Base-by-base conservation (phyloP, 2,113 vertebrate species). In the Prolemur simus region DNA sequence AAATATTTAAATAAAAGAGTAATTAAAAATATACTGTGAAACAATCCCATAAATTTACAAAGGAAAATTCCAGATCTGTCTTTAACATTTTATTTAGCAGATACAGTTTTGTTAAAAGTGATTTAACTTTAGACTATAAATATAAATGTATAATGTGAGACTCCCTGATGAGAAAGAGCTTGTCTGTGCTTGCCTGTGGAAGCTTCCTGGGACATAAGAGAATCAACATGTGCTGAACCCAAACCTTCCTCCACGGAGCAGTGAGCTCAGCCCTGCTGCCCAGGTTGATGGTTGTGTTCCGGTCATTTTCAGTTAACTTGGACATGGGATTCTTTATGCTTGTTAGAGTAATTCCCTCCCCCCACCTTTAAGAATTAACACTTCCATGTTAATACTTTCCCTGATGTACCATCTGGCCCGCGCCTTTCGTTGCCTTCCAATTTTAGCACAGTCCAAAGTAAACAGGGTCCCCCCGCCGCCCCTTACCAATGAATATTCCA, bases 381-480 rank as follows among this genome's bases (percentile, higher is more conserved):
- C 78, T 74, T 87, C 15, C 12, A 2, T 2, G 0, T 63, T 49
- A 69, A 9, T 76, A 29, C 39, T 73, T 95, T 77, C 42, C 21
- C 68, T 84, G 56, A 66, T 13, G 2, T 6, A 23, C 81, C 71
- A 63, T 91, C 82, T 87, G 90, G 71, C 49, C 73, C 74, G 4
- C 56, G 34, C 2, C 34, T 45, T 91, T 25, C 6, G 5, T 71
- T 64, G 8, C 39, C 27, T 97, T 76, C 49, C 32, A 68, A 21
- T 87, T 94, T 95, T 91, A 82, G 84, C 32, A 91, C 71, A 34
- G 11, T 87, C 7, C 32, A 69, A 95, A 74, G 85, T 96, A 94
- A 93, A 66, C 21, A 60, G 21, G 20, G 12, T 52, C 15, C 6
- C 20, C 11, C 17, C 34, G 23, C 6, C 10, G 52, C 6, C 17